Percentiles rank a stretch among this genome's conserved stretches.
Conservation (phyloP, 2,888 invertebrate genomes). For the Zaprionus lineosus region DNA sequence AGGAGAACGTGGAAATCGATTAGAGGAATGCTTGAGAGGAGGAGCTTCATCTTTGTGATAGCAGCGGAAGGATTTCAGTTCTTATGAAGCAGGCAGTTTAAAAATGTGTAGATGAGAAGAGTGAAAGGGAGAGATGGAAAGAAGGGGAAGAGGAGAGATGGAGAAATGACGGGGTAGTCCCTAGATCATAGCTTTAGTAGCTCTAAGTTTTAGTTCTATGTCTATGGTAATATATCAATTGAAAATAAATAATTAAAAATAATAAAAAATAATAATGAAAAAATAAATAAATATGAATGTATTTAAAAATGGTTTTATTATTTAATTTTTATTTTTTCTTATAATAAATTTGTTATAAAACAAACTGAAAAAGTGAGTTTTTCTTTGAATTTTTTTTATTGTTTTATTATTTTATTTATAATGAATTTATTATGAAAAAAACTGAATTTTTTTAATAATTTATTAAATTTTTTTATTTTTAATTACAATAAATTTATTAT, state of each 20-base stretch:
- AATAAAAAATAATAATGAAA: conserved; percentile 10
- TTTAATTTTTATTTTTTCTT: too few species aligned
- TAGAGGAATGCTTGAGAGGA: conserved; percentile 36
- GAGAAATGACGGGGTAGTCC: not conserved
- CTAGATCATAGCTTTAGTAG: conserved; percentile 70
- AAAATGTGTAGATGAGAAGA: not conserved
- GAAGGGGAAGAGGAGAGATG: not conserved
- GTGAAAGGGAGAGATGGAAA: too few species aligned
- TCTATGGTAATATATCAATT: conserved; percentile 12
- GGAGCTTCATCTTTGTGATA: conserved; percentile 56
- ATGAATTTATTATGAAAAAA: too few species aligned
- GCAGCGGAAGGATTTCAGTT: conserved; percentile 27
- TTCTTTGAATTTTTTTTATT: too few species aligned
- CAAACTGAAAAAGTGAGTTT: too few species aligned
- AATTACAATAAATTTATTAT: too few species aligned
- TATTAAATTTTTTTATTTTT: too few species aligned
- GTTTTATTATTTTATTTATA: too few species aligned
- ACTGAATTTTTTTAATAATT: too few species aligned
- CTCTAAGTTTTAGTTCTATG: conserved; percentile 54
- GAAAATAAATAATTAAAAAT: conserved; percentile 9
- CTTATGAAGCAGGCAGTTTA: conserved; percentile 10
- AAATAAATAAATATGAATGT: not conserved
- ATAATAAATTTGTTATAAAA: too few species aligned
- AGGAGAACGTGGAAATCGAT: conserved; percentile 83
- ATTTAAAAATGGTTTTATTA: not conserved